Evolutionary conservation across 2,888 invertebrate species (phyloP).

Genomic region (Pheosia tremula): DNA sequence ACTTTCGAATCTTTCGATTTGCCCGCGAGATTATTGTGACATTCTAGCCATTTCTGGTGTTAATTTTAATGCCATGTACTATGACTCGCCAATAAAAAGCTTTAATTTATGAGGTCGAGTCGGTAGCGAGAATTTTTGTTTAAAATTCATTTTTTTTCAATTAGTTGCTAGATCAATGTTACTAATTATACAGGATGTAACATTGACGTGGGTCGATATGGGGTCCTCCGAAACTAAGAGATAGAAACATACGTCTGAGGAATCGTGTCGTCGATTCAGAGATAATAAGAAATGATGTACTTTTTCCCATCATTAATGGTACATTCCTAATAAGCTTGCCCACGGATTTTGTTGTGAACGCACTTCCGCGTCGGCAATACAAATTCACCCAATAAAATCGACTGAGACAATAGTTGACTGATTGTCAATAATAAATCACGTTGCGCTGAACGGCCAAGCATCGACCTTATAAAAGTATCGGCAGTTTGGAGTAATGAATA

Average conservation of each 20-base stretch:
- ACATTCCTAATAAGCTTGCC: background rate
- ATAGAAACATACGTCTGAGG: too few relatives aligned
- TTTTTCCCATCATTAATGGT: background rate
- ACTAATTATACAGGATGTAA: too few relatives aligned
- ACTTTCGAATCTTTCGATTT: slow-evolving; percentile 41
- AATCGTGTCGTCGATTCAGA: too few relatives aligned
- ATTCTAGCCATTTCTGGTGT: slow-evolving; percentile 21
- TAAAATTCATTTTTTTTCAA: background rate
- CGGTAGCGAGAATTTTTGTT: background rate
- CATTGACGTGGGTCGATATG: too few relatives aligned
- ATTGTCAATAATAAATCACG: slow-evolving; percentile 19
- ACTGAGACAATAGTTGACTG: slow-evolving; percentile 29
- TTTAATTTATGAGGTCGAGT: background rate
- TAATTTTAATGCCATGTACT: slow-evolving; percentile 7
- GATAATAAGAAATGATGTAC: too few relatives aligned
- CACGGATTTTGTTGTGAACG: background rate
- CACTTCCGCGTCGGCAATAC: background rate
- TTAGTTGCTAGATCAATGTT: too few relatives aligned
- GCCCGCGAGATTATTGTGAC: slow-evolving; percentile 34
- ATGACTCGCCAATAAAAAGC: background rate
- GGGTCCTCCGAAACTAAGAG: too few relatives aligned
- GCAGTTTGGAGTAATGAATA: background rate
- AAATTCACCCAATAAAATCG: slow-evolving; percentile 11
- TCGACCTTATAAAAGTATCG: slow-evolving; percentile 4
- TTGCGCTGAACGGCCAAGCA: slow-evolving; percentile 15